Evolutionary conservation across 2,113 vertebrate genomes (phyloP).

Genomic region (Charadrius vociferus): DNA sequence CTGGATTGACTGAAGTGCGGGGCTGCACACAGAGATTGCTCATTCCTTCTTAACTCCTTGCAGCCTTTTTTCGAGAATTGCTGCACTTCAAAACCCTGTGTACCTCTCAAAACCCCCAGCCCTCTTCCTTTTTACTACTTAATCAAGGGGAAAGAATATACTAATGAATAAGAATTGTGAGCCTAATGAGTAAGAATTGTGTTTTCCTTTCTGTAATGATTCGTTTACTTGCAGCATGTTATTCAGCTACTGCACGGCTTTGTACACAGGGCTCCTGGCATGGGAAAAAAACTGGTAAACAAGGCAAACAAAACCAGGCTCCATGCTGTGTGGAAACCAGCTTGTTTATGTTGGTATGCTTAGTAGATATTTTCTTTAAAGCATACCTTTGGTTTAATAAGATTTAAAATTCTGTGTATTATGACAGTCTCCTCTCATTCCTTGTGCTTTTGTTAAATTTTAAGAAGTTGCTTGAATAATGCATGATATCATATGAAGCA

Average conservation of each 20-base stretch:
- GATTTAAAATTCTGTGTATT: not conserved
- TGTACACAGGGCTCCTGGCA: not conserved
- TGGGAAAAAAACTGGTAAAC: not conserved
- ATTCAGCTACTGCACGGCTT: not conserved
- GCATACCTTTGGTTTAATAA: not conserved
- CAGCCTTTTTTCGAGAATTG: not conserved
- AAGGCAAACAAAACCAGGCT: conserved; percentile 18
- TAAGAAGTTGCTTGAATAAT: conserved; percentile 56
- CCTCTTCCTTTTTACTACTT: not conserved
- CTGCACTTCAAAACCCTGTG: not conserved
- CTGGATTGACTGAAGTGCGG: not conserved
- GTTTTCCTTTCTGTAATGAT: conserved; percentile 40
- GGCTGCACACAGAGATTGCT: not conserved
- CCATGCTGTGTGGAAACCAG: conserved; percentile 17
- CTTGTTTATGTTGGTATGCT: not conserved
- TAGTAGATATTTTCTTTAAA: conserved; percentile 6
- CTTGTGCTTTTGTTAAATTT: conserved; percentile 43
- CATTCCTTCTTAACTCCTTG: not conserved
- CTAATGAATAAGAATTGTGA: not conserved
- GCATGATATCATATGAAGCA: conserved; percentile 18
- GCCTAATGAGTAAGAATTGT: conserved; percentile 30
- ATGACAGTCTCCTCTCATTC: not conserved
- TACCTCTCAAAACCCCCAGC: not conserved
- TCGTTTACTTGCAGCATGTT: not conserved
- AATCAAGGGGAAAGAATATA: conserved; percentile 9